Evolutionary conservation across 2,113 vertebrate genomes (phyloP).

Genomic region (Casuarius casuarius): DNA sequence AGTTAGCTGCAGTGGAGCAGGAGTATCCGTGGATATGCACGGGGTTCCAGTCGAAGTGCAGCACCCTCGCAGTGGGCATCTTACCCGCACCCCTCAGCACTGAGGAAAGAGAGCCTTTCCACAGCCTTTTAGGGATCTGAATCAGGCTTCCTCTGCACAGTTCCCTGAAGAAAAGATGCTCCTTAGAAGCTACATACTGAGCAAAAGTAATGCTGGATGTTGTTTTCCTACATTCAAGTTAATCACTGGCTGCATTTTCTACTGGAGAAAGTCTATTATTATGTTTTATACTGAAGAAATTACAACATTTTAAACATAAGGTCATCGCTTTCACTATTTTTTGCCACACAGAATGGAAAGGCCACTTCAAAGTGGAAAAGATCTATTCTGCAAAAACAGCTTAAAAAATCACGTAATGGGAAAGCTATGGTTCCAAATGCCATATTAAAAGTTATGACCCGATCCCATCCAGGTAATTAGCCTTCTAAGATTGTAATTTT

Average conservation of each 20-base stretch:
- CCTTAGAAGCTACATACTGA: neutral
- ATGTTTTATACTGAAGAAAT: neutral
- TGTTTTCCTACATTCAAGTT: neutral
- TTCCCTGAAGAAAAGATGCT: neutral
- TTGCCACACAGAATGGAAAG: neutral
- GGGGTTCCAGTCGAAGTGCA: neutral
- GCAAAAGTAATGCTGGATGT: neutral
- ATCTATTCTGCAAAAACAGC: neutral
- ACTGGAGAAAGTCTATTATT: neutral
- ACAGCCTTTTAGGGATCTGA: neutral
- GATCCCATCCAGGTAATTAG: neutral
- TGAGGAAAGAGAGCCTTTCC: neutral
- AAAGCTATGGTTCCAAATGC: neutral
- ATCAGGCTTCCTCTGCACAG: neutral
- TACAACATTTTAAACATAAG: neutral
- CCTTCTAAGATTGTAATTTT: neutral
- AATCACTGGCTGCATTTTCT: neutral
- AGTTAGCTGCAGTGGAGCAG: neutral
- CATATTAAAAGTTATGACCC: neutral
- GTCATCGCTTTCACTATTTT: neutral
- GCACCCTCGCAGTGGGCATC: neutral
- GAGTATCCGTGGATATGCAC: neutral
- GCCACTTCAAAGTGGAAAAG: neutral
- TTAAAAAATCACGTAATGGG: neutral
- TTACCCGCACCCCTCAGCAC: neutral